These are phyloP conservation scores for Sminthurides aquaticus DNA, from an alignment of 2,888 invertebrate species.

Conservation along the genomic window DNA sequence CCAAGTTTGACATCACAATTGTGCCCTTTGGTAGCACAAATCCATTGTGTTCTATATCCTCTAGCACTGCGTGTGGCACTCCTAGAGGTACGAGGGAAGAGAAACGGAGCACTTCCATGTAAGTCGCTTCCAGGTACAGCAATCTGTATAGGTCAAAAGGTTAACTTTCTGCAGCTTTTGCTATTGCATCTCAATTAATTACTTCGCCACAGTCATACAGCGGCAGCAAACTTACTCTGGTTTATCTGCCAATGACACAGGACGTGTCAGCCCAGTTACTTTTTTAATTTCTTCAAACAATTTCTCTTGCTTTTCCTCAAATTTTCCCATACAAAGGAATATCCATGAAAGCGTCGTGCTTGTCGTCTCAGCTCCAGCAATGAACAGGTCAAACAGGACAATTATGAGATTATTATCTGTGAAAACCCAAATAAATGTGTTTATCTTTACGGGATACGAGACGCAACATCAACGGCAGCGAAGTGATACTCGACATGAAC, in stretches of 20 bases:
- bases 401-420: not conserved
- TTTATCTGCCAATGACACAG: conserved; percentile 29
- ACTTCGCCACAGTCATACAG: no score
- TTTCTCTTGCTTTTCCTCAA: conserved; percentile 34
- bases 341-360: conserved; percentile 32
- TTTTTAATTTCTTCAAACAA: conserved; percentile 31
- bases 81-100: conserved; percentile 20
- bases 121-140: conserved; percentile 27
- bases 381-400: not conserved
- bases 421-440: no score
- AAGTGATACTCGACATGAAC: no score
- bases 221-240: conserved; percentile 24
- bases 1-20: conserved; percentile 19
- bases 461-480: no score
- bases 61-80: conserved; percentile 12
- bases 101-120: conserved; percentile 24
- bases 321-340: conserved; percentile 27
- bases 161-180: no score
- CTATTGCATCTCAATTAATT: no score
- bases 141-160: conserved; percentile 12
- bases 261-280: conserved; percentile 28
- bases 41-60: conserved; percentile 12
- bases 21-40: conserved; percentile 20
- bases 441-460: no score
- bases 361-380: no score